Evolutionary conservation across 1,140 invertebrate genomes (phyloP).

Genomic region (Lysiphlebus fabarum): DNA sequence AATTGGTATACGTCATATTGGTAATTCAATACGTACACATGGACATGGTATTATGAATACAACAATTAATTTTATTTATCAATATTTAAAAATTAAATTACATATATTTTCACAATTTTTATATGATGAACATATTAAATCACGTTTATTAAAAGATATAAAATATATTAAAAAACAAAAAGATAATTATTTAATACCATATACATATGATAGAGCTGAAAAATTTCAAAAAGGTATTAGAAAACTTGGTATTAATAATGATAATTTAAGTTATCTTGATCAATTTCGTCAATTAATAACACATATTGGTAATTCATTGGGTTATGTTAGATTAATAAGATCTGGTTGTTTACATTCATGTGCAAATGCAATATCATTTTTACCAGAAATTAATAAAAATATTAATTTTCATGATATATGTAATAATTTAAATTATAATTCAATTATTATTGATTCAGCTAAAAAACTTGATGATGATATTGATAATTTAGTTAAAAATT

Average conservation of each 20-base stretch:
- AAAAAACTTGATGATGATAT: conserved; percentile 76
- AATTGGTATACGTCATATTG: conserved; percentile 91
- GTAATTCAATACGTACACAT: conserved; percentile 96
- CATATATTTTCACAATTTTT: conserved; percentile 96
- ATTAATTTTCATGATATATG: conserved; percentile 61
- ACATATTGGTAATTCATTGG: conserved; percentile 95
- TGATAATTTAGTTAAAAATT: conserved; percentile 76
- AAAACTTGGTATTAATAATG: conserved; percentile 79
- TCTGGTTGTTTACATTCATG: conserved; percentile 92
- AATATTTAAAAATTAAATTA: conserved; percentile 92
- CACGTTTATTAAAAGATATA: conserved; percentile 86
- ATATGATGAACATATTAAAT: conserved; percentile 98
- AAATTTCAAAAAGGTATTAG: conserved; percentile 92
- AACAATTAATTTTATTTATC: conserved; percentile 95
- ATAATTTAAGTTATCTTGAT: conserved; percentile 87
- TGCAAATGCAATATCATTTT: conserved; percentile 84
- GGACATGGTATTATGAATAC: conserved; percentile 97
- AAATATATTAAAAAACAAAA: conserved; percentile 59
- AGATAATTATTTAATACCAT: conserved; percentile 49
- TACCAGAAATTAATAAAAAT: conserved; percentile 78
- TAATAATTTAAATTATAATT: conserved; percentile 59
- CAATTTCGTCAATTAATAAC: conserved; percentile 88
- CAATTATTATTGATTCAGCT: conserved; percentile 64
- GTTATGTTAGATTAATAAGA: conserved; percentile 90
- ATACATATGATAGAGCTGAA: conserved; percentile 87